Evolutionary conservation across 2,888 invertebrate species (phyloP).

Genomic region (Pediacus dermestoides): DNA sequence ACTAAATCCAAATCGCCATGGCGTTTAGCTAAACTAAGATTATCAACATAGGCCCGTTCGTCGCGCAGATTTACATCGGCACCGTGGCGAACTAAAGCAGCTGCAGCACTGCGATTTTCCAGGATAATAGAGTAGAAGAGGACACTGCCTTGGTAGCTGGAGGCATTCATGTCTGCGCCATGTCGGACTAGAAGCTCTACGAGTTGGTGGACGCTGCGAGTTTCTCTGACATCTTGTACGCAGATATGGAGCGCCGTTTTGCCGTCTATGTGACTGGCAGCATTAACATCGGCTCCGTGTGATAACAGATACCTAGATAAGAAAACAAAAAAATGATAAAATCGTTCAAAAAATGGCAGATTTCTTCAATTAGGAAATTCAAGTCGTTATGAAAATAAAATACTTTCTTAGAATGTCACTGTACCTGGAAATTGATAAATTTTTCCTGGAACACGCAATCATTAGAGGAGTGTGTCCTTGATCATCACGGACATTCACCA

Average conservation of each 20-base stretch:
- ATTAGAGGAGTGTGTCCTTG: conserved; percentile 68
- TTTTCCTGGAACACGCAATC: conserved; percentile 51
- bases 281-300: conserved; percentile 43
- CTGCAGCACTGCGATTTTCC: conserved; percentile 52
- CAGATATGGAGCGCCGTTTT: conserved; percentile 60
- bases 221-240: conserved; percentile 55
- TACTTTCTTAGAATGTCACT: neutral
- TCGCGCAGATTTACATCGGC: conserved; percentile 62
- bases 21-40: conserved; percentile 55
- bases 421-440: conserved; percentile 43
- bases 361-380: conserved; percentile 12
- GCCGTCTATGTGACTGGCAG: conserved; percentile 43
- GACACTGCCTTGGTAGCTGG: conserved; percentile 46
- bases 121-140: conserved; percentile 50
- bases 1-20: conserved; percentile 45
- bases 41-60: conserved; percentile 56
- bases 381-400: conserved; percentile 36
- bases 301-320: conserved; percentile 28
- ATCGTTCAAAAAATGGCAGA: conserved; percentile 7
- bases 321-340: neutral
- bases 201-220: conserved; percentile 54
- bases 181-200: conserved; percentile 47
- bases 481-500: conserved; percentile 62
- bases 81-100: conserved; percentile 59
- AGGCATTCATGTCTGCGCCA: conserved; percentile 43